A percentile compares a stretch with the other conserved stretches of the same genome.
phyloP scores from a whole-genome alignment of 1,140 invertebrate species.

The Maniola jurtina region DNA sequence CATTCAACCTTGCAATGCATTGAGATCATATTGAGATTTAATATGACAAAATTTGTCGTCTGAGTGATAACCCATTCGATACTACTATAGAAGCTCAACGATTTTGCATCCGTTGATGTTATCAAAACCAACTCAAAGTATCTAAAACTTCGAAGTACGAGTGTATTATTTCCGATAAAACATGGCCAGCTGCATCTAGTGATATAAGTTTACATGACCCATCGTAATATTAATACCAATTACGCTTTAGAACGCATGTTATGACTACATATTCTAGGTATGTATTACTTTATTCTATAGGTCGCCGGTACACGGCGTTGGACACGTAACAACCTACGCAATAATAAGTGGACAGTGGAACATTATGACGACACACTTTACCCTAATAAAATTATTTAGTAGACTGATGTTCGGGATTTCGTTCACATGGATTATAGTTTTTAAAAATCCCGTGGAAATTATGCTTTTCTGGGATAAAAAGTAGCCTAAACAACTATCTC shows the following conservation, averaged over 20 bases:
- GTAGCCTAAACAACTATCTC: too few species aligned
- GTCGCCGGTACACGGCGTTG: background rate
- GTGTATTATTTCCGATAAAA: background rate
- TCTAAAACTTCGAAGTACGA: background rate
- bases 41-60: too few species aligned
- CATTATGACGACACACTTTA: background rate
- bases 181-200: background rate
- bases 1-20: too few species aligned
- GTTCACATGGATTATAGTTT: too few species aligned
- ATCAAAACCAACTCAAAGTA: background rate
- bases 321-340: background rate
- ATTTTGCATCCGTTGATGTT: background rate
- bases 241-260: slow-evolving; percentile 9
- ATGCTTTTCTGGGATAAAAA: too few species aligned
- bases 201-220: background rate
- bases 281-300: background rate
- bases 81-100: too few species aligned
- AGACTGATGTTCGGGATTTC: background rate
- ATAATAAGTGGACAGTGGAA: background rate
- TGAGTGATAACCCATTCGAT: too few species aligned
- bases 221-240: background rate
- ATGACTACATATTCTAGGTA: background rate
- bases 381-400: background rate
- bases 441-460: too few species aligned
- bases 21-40: too few species aligned